Percentiles rank a stretch among this genome's conserved stretches.
Evolutionary conservation across 2,797 vertebrate genomes (phyloP).

Genomic region (Ambastaia sidthimunki): DNA sequence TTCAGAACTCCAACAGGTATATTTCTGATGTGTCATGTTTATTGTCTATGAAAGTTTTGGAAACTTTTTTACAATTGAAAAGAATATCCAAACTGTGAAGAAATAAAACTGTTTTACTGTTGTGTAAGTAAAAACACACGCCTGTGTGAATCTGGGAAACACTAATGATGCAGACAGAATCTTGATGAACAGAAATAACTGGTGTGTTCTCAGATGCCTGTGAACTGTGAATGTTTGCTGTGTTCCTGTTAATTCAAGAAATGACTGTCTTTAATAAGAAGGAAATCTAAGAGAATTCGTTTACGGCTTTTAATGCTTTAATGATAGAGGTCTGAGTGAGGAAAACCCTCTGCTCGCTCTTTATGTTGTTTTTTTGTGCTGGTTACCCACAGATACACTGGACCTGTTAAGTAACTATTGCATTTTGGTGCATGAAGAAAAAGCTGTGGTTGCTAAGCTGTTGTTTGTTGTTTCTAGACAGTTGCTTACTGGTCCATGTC

Average conservation of each 20-base stretch:
- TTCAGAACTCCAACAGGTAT: neutral
- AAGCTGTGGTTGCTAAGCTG: neutral
- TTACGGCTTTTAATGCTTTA: too few relatives aligned
- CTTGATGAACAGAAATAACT: neutral
- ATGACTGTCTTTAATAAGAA: too few relatives aligned
- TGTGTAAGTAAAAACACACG: slow-evolving; percentile 9
- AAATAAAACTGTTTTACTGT: neutral
- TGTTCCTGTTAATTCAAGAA: too few relatives aligned
- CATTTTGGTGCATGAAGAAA: too few relatives aligned
- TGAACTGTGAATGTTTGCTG: too few relatives aligned
- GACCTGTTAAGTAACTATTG: too few relatives aligned
- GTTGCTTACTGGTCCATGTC: neutral
- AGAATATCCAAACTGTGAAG: neutral
- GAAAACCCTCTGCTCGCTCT: too few relatives aligned
- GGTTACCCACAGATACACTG: too few relatives aligned
- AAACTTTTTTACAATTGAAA: neutral
- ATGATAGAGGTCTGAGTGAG: too few relatives aligned
- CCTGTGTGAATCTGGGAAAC: neutral
- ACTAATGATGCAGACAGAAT: slow-evolving; percentile 12
- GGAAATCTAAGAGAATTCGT: too few relatives aligned
- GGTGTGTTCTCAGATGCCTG: neutral
- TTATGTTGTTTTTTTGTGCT: too few relatives aligned
- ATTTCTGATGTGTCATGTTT: neutral
- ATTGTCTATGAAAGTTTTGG: neutral
- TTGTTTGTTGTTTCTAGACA: neutral